Evolutionary conservation across 2,113 vertebrate genomes (phyloP), one percentile per base, ranked within the genome.

Genomic region (Pycnonotus jocosus): DNA sequence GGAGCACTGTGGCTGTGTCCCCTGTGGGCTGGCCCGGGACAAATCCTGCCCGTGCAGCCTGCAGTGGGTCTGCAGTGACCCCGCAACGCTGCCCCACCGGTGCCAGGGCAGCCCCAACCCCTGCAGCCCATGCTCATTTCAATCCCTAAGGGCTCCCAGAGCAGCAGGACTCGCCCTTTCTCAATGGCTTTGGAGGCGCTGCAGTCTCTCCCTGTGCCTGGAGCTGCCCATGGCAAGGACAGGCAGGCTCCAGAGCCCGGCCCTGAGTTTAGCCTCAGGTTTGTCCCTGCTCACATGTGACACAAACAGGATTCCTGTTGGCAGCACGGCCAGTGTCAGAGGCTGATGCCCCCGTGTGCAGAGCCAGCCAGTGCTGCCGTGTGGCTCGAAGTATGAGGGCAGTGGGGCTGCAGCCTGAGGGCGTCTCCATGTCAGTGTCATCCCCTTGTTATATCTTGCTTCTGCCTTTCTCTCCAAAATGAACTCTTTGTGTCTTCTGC

Each of bases 371-470:
- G 27, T 0, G 6, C 33, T 31, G 28, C 24, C 22, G 5, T 31
- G 8, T 4, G 0, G 5, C 6, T 31, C 7, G 1, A 30, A 2
- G 10, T 1, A 1, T 1, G 10, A 64, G 45, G 61, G 14, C 8
- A 10, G 69, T 20, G 38, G 37, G 30, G 2, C 70, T n/a, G 24
- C 81, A 76, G 40, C 78, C 48, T 0, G 1, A 33, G 19, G 15
- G 21, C 6, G 13, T 33, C 61, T 68, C 45, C 0, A 2, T 24
- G 80, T 10, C 3, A 0, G 8, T 7, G 25, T 11, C 53, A 11
- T 23, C 45, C n/a, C 60, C 35, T 45, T 40, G 5, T 15, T 38
- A 6, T 5, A 31, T 42, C 10, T 0, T 38, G 7, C 19, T 76
- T 30, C 50, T 7, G 19, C n/a, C n/a, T 50, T 76, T 48, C 28